Conservation (phyloP, 2,888 invertebrate genomes). For the Candidula unifasciata region DNA sequence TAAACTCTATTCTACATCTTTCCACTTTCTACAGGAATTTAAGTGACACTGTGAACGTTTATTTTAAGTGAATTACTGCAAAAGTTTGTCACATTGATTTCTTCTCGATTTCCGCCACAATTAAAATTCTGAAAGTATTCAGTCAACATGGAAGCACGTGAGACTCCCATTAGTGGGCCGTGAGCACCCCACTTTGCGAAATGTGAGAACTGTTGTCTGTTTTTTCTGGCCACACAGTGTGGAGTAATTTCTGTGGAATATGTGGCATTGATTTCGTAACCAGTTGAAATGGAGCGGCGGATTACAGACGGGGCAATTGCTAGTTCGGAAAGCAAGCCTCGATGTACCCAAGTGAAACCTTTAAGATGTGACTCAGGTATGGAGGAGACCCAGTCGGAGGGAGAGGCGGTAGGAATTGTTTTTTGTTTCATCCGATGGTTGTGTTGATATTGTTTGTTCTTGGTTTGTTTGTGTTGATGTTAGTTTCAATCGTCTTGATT, state of each 20-base stretch:
- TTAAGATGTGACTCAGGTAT: constrained; percentile 32
- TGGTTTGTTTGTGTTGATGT: background rate
- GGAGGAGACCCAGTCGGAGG: constrained; percentile 24
- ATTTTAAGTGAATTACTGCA: background rate
- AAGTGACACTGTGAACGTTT: background rate
- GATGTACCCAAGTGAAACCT: constrained; percentile 30
- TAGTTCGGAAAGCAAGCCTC: constrained; percentile 11
- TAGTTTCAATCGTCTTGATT: no score
- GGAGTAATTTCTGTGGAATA: background rate
- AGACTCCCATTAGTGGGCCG: background rate
- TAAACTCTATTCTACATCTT: background rate
- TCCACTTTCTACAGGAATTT: background rate
- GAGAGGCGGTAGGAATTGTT: constrained; percentile 18
- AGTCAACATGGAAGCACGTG: background rate
- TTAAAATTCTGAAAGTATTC: no score
- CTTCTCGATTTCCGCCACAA: no score
- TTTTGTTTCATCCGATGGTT: background rate
- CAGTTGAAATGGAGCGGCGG: constrained; percentile 15
- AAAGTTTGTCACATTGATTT: no score
- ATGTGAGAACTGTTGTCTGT: background rate
- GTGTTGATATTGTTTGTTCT: background rate
- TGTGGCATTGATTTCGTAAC: constrained; percentile 17
- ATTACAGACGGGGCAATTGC: constrained; percentile 12
- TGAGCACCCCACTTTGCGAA: background rate
- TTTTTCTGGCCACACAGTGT: constrained; percentile 11